Evolutionary conservation across 2,113 vertebrate genomes (phyloP), one percentile per base, ranked within the genome.

Genomic region (Nothoprocta perdicaria): DNA sequence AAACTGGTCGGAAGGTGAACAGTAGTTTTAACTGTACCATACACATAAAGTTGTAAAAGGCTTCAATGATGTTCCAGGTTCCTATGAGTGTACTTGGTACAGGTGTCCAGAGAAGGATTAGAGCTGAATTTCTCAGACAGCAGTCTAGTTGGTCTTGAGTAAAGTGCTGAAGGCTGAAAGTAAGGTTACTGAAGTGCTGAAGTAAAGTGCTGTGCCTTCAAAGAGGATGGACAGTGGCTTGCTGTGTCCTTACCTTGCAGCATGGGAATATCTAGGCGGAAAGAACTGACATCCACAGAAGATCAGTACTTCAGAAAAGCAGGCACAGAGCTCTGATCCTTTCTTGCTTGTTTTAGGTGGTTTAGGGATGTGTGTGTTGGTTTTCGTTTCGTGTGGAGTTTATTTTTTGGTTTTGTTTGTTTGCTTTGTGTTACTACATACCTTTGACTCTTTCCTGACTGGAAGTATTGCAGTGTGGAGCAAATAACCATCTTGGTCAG

Each of bases 401-500:
- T 48, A 14, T 43, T 14, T 9, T 48, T 48, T 48, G 17, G 17
- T 21, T 48, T 48, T 48, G 46, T 48, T 48, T 19, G 46, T 48
- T 19, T 18, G 7, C 6, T 46, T 48, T 58, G 24, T 71, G 15
- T 33, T 66, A 35, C 26, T 48, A 27, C 26, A 6, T 45, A 45
- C 9, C 15, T 14, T 7, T 31, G 58, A 38, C 38, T 46, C 1
- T 53, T 77, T 23, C n/a, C 21, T 52, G 45, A 31, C 31, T n/a
- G 27, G 43, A 8, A 12, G 5, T 16, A 1, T 15, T 55, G 29
- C 41, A 15, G 18, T 2, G 5, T 27, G 27, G 18, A 26, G n/a
- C 26, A 60, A 50, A 9, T 5, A 4, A n/a, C 58, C 23, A 1
- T 5, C 50, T 16, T 24, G 1, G 1, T 41, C 18, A 35, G 68